Base-by-base conservation (phyloP, 2,113 vertebrate species). In the Tetrao urogallus region DNA sequence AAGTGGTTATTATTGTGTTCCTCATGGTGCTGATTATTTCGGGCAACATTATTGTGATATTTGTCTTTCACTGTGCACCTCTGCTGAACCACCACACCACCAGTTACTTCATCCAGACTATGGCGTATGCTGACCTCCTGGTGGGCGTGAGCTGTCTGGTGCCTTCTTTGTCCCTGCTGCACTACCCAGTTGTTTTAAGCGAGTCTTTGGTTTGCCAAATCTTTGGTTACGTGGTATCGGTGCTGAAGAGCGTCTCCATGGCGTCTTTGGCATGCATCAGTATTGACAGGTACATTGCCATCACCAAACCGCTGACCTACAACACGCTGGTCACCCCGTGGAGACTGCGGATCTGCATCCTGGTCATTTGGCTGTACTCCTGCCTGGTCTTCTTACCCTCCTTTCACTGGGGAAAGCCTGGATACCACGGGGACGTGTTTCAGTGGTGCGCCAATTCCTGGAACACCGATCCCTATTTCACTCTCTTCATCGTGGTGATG, bases 1-100 rank as follows among this genome's bases (percentile, higher is more conserved):
- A 99, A 98, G 98, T 99, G 50, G 97, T 98, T 4, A 94, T 99
- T 92, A 98, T 99, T 81, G 98, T 99, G 38, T 99, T 99, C 88
- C 98, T 99, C 66, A 99, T 99, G 61, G 97, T 98, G 92, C 98
- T 99, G 82, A 99, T 99, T 92, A 99, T 99, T 96, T 98, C 98
- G 4, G 99, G 99, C 34, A 99, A 99, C 96, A 96, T 99, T 72
- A 98, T 99, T 70, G 99, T 99, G 83, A 99, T 99, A 89, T 99
- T 99, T 92, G 99, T 99, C 70, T 99, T 99, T 97, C 99, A 99
- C 97, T 99, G 99, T 90, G 99, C 99, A n/a, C 99, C 99, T 74
- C 97, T 99, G 93, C 98, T 99, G 57, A 99, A 98, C 98, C 98
- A 99, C 94, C 99, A 99, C 94, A 99, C 98, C 91, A 99, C 99